phyloP scores from a whole-genome alignment of 2,888 invertebrate species.

The Scrobipalpa costella region DNA sequence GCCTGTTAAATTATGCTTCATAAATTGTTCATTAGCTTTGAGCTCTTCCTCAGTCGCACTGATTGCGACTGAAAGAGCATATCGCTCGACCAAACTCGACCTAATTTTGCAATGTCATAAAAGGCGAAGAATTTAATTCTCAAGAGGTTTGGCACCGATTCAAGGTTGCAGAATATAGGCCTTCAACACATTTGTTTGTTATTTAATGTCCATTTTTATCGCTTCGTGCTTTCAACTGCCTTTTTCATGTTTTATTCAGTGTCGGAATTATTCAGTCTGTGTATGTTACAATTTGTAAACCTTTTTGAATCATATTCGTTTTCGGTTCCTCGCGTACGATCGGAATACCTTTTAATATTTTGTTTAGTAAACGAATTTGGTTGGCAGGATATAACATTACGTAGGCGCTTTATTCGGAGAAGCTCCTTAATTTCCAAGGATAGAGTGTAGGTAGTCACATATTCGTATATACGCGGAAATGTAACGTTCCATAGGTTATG shows the following conservation, averaged over 20 bases:
- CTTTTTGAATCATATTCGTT: slow-evolving; percentile 15
- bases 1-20: background rate
- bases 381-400: slow-evolving; percentile 1
- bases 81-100: slow-evolving; percentile 16
- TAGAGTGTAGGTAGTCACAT: background rate
- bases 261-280: slow-evolving; percentile 21
- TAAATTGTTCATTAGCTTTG: background rate
- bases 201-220: slow-evolving; percentile 10
- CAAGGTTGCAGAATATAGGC: background rate
- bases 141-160: slow-evolving; percentile 3
- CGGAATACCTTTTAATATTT: slow-evolving; percentile 13
- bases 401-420: background rate
- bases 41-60: background rate
- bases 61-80: background rate
- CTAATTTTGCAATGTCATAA: slow-evolving; percentile 5
- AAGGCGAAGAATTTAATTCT: slow-evolving; percentile 7
- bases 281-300: slow-evolving; percentile 22
- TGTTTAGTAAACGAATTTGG: slow-evolving; percentile 9
- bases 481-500: no score
- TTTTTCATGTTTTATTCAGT: slow-evolving; percentile 31
- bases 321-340: slow-evolving; percentile 9
- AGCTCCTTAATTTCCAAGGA: background rate
- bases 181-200: slow-evolving; percentile 5
- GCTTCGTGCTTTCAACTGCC: slow-evolving; percentile 13
- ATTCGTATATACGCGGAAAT: background rate